Percentiles rank a stretch among this genome's conserved stretches.
These are phyloP conservation scores for Phylloscopus whistleri DNA, from an alignment of 2,113 vertebrate species.

Conservation along the genomic window DNA sequence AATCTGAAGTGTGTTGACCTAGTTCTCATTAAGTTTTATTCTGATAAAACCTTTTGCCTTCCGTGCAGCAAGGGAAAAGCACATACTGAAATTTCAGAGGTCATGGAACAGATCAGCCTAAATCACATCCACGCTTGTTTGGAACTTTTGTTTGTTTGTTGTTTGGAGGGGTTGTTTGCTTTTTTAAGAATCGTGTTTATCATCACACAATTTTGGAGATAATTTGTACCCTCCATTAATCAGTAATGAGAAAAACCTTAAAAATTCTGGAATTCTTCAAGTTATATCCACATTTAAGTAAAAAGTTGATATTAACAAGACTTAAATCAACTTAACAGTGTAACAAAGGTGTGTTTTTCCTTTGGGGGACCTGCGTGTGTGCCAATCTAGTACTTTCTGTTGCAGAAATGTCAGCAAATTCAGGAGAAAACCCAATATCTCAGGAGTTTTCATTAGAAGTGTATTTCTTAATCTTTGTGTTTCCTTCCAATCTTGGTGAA, in stretches of 20 bases:
- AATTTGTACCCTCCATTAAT: not conserved
- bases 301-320: not conserved
- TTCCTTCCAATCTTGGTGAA: not conserved
- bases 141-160: not conserved
- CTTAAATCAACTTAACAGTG: not conserved
- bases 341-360: not conserved
- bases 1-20: not conserved
- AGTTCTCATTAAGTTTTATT: not conserved
- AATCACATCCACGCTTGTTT: not conserved
- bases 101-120: not conserved
- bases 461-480: not conserved
- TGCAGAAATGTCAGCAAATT: not conserved
- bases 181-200: not conserved
- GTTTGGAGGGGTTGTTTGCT: not conserved
- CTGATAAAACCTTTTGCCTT: not conserved
- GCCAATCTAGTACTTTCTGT: not conserved
- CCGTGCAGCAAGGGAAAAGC: not conserved
- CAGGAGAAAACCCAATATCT: not conserved
- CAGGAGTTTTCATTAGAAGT: not conserved
- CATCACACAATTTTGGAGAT: not conserved
- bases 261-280: not conserved
- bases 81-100: not conserved
- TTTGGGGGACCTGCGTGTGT: not conserved
- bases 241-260: not conserved
- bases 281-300: not conserved